Evolutionary conservation across 2,113 vertebrate genomes (phyloP).

Genomic region (Brachyhypopomus occidentalis): DNA sequence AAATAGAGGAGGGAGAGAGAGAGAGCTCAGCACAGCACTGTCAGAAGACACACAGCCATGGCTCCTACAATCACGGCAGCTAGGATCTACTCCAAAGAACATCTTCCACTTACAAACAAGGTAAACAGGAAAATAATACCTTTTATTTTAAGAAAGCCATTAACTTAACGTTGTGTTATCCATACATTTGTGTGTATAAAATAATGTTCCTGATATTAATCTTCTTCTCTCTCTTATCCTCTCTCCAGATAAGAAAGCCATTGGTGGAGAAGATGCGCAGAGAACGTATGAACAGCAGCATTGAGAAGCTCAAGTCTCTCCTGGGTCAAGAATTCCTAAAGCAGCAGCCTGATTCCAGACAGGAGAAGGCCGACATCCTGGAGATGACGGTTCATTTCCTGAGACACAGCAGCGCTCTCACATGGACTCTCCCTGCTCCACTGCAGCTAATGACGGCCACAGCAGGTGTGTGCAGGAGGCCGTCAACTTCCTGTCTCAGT

Average conservation of each 20-base stretch:
- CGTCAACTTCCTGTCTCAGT: slow-evolving; percentile 48
- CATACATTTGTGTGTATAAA: too few relatives aligned
- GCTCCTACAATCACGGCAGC: slow-evolving; percentile 69
- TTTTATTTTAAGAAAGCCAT: too few relatives aligned
- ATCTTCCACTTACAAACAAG: slow-evolving; percentile 70
- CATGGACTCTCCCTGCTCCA: slow-evolving; percentile 55
- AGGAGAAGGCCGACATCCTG: slow-evolving; percentile 61
- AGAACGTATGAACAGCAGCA: slow-evolving; percentile 65
- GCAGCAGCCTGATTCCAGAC: slow-evolving; percentile 57
- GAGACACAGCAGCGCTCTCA: slow-evolving; percentile 37
- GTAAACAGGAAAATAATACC: too few relatives aligned
- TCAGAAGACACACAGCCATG: slow-evolving; percentile 63
- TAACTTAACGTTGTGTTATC: too few relatives aligned
- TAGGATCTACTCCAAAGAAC: slow-evolving; percentile 61
- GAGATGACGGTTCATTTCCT: slow-evolving; percentile 56
- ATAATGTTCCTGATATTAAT: too few relatives aligned
- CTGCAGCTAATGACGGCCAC: slow-evolving; percentile 46
- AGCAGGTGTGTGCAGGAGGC: slow-evolving; percentile 56
- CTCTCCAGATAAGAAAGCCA: slow-evolving; percentile 31
- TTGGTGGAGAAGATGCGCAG: slow-evolving; percentile 59
- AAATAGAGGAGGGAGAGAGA: slow-evolving; percentile 48
- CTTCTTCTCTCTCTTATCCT: too few relatives aligned
- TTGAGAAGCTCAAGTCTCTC: slow-evolving; percentile 60
- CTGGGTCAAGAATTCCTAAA: slow-evolving; percentile 56
- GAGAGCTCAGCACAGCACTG: slow-evolving; percentile 62